Percentiles rank a stretch among this genome's conserved stretches.
Conservation (phyloP, 2,113 vertebrate species). For the Taurulus bubalis region DNA sequence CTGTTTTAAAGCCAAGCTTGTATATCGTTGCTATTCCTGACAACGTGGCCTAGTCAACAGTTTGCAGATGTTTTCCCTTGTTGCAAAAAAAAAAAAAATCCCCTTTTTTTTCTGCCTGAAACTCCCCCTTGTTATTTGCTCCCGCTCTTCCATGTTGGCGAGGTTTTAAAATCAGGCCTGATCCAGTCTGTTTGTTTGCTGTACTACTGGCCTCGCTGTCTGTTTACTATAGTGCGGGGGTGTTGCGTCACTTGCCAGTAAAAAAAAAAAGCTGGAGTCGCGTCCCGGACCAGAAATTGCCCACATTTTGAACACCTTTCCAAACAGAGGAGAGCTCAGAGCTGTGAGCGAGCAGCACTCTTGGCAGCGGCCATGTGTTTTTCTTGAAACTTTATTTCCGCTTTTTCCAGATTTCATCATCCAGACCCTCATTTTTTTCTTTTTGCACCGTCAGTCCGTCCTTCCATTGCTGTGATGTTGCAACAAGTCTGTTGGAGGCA, state of each 20-base stretch:
- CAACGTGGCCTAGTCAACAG: constrained; percentile 52
- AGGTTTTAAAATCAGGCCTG: not conserved
- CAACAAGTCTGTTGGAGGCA: constrained; percentile 60
- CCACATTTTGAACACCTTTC: constrained; percentile 33
- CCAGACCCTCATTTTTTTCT: not conserved
- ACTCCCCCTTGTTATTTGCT: not conserved
- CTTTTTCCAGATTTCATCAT: constrained; percentile 59
- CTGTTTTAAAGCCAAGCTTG: constrained; percentile 25
- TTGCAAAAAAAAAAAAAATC: constrained; percentile 2
- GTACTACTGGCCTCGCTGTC: not conserved
- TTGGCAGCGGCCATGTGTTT: constrained; percentile 5
- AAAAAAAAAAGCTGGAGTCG: constrained; percentile 29
- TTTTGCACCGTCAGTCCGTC: constrained; percentile 24
- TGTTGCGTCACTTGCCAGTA: constrained; percentile 50
- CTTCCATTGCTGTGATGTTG: constrained; percentile 51
- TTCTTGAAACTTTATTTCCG: constrained; percentile 37
- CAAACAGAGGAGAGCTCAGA: constrained; percentile 6
- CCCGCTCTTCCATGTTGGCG: constrained; percentile 31
- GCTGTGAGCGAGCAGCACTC: constrained; percentile 3
- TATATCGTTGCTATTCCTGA: constrained; percentile 24
- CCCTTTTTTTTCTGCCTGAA: constrained; percentile 3
- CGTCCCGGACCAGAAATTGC: constrained; percentile 2
- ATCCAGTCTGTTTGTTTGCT: constrained; percentile 27
- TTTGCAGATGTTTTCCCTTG: constrained; percentile 57
- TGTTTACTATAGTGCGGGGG: constrained; percentile 45